Base-by-base conservation (phyloP, 1,140 invertebrate genomes). In the Bombus fervidus region DNA sequence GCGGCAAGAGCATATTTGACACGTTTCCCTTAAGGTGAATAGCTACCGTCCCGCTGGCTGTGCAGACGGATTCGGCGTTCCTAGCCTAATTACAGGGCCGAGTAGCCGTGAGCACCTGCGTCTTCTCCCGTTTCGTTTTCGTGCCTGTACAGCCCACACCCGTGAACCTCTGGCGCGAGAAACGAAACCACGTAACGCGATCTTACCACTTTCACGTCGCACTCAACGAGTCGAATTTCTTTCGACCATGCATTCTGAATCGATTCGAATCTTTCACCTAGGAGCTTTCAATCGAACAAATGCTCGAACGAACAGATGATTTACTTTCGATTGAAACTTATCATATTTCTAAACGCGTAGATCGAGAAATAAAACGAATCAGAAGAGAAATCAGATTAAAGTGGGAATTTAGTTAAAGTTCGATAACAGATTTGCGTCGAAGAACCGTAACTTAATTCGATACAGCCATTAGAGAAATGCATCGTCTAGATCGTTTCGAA, bases 31-130 rank as follows among this genome's bases (percentile, higher is more conserved):
- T 82, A 75, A 89, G 81, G 79, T 89, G 83, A 77, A 59, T 83
- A 80, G 85, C 90, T 92, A 92, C 91, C 87, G 91, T 91, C 87
- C 71, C 82, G 78, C 86, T 86, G 73, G 28, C 43, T 81, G 43
- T 57, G 57, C 85, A 85, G 84, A 90, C 72, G 76, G 68, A 92
- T 92, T 92, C 91, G 91, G 88, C 91, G 72, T 92, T 81, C 88
- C 84, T 92, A 90, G 91, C 90, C 88, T 92, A 92, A 92, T 92
- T 92, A 92, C 90, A 92, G 91, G 91, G 88, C 85, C 79, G 86
- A 28, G 83, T 73, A 83, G 81, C 72, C 87, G 64, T 85, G 85
- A 87, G 86, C 87, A 91, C 86, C 89, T 91, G 90, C 87, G 79
- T 76, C 86, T 84, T 89, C 90, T 85, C 86, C 66, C 43, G 72